A percentile compares a stretch with the other conserved stretches of the same genome.
Evolutionary conservation across 1,140 invertebrate species (phyloP).

Genomic region (Latrodectus geometricus): DNA sequence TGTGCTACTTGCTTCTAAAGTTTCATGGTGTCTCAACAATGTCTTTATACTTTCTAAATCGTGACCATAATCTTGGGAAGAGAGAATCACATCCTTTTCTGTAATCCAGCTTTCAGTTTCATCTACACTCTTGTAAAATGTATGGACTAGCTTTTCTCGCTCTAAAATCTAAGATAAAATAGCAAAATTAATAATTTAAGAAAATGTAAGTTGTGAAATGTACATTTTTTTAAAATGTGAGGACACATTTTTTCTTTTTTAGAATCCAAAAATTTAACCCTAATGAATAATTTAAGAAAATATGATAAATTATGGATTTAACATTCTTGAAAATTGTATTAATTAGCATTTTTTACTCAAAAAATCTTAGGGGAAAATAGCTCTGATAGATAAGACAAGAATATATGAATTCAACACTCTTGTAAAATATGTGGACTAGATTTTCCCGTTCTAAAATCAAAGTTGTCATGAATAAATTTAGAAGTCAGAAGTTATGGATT

Average conservation of each 20-base stretch:
- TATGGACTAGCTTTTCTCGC: conserved; percentile 86
- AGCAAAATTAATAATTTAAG: not conserved
- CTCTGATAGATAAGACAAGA: no score
- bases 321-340: no score
- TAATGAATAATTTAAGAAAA: no score
- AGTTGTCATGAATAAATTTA: no score
- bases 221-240: no score
- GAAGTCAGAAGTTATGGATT: no score
- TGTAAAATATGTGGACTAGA: conserved; percentile 87
- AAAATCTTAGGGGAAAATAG: no score
- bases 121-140: conserved; percentile 90
- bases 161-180: conserved; percentile 75
- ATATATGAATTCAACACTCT: conserved; percentile 91
- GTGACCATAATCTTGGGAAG: conserved; percentile 78
- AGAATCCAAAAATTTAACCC: no score
- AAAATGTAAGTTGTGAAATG: not conserved
- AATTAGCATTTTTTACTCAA: no score
- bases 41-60: conserved; percentile 92
- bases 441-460: conserved; percentile 82
- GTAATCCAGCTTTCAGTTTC: conserved; percentile 94
- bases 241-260: no score
- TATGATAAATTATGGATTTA: no score
- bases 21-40: conserved; percentile 86
- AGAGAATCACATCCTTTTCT: conserved; percentile 82
- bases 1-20: conserved; percentile 75